Percentiles rank a stretch among this genome's conserved stretches.
phyloP scores from a whole-genome alignment of 2,797 vertebrate species.

The Gila robusta region DNA sequence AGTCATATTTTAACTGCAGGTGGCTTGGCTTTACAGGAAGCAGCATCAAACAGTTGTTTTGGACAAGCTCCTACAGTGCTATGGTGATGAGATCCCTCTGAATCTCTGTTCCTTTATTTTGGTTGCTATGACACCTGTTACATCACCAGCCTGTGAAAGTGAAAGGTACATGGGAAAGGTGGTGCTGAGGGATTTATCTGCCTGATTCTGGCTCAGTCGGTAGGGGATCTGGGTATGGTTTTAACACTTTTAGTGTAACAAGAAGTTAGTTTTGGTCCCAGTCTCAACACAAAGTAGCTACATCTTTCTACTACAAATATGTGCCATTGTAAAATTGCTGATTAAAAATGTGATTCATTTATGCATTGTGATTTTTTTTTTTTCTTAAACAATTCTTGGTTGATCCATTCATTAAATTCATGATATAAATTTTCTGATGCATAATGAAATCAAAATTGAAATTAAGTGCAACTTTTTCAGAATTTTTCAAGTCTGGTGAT shows the following conservation, averaged over 20 bases:
- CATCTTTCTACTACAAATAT: neutral
- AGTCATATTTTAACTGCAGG: neutral
- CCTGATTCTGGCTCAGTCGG: conserved; percentile 29
- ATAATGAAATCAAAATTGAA: neutral
- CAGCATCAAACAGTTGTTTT: conserved; percentile 21
- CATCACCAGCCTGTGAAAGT: conserved; percentile 53
- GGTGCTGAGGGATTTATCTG: conserved; percentile 50
- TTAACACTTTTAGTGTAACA: no score
- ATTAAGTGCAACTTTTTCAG: neutral
- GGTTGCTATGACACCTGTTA: conserved; percentile 52
- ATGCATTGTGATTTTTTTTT: neutral
- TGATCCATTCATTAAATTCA: neutral
- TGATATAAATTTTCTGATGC: neutral
- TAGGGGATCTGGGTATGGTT: neutral
- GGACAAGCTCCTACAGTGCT: neutral
- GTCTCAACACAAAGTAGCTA: neutral
- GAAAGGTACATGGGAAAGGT: conserved; percentile 45
- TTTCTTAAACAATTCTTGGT: neutral
- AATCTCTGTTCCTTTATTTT: conserved; percentile 18
- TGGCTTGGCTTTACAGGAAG: conserved; percentile 9
- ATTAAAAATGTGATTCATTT: neutral
- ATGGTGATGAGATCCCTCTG: conserved; percentile 29
- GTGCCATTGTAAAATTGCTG: neutral
- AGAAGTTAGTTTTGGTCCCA: neutral
- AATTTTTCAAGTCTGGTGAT: neutral